A percentile compares a stretch with the other conserved stretches of the same genome.
phyloP scores from a whole-genome alignment of 2,797 vertebrate genomes.

The Cichlasoma orientale region DNA sequence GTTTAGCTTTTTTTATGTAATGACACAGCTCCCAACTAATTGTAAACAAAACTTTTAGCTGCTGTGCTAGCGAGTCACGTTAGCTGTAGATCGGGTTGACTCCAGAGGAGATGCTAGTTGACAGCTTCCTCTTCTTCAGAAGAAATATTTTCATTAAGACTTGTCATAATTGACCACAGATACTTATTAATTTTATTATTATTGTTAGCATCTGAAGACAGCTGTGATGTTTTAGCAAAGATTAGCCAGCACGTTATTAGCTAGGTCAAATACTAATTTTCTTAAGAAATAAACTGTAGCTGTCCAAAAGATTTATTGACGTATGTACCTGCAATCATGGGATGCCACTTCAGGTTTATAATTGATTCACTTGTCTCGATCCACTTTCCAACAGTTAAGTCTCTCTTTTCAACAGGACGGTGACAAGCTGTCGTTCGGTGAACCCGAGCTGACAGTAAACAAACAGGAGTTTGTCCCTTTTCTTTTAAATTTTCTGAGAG shows the following conservation, averaged over 20 bases:
- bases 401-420: conserved; percentile 69
- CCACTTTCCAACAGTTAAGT: background rate
- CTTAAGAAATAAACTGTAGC: background rate
- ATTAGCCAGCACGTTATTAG: conserved; percentile 28
- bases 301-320: background rate
- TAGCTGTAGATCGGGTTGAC: conserved; percentile 9
- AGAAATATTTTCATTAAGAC: background rate
- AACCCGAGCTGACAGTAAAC: conserved; percentile 72
- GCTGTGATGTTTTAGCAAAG: background rate
- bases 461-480: conserved; percentile 95
- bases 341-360: background rate
- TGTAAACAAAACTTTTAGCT: conserved; percentile 81
- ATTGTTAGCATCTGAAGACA: background rate
- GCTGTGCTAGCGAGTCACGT: conserved; percentile 47
- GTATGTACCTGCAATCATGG: fast-evolving
- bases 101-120: background rate
- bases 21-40: conserved; percentile 58
- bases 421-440: conserved; percentile 59
- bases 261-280: conserved; percentile 7
- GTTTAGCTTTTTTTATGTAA: background rate
- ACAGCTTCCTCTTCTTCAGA: background rate
- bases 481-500: conserved; percentile 93
- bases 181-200: background rate
- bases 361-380: background rate
- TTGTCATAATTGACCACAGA: background rate